Percentiles rank a stretch among this genome's conserved stretches.
phyloP scores from a whole-genome alignment of 2,888 invertebrate species.

The Pinctada fucata region DNA sequence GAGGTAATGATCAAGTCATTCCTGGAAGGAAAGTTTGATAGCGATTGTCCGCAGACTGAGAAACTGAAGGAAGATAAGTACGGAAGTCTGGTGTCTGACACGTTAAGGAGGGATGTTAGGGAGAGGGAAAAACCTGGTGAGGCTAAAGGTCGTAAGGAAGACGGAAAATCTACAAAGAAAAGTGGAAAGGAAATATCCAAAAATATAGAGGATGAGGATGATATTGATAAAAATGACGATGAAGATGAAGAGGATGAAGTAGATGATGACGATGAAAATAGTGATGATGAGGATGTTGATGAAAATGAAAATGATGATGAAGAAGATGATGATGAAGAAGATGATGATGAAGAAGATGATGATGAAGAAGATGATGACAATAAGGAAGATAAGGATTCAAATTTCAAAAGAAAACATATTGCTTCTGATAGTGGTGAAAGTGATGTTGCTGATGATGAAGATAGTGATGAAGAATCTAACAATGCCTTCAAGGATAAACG shows the following conservation, averaged over 20 bases:
- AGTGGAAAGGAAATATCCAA: conserved; percentile 8
- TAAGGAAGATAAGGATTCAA: neutral
- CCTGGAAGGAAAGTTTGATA: conserved; percentile 47
- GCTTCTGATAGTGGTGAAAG: conserved; percentile 30
- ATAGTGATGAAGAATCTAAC: conserved; percentile 28
- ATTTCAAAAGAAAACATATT: conserved; percentile 26
- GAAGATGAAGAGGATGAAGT: conserved; percentile 4
- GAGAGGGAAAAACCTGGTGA: neutral
- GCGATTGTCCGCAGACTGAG: conserved; percentile 10
- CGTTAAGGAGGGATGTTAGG: neutral
- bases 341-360: conserved; percentile 13
- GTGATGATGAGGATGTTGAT: conserved; percentile 21
- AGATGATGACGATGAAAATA: neutral
- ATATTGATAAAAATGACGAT: neutral
- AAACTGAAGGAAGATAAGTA: neutral
- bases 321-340: neutral
- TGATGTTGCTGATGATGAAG: conserved; percentile 30
- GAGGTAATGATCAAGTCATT: conserved; percentile 58
- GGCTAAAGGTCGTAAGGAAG: neutral
- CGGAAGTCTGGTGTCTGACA: neutral
- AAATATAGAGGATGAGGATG: neutral
- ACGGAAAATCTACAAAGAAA: neutral
- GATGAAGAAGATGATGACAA: conserved; percentile 2
- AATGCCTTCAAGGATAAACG: conserved; percentile 26
- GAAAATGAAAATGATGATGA: neutral